A percentile compares a stretch with the other conserved stretches of the same genome.
These are phyloP conservation scores for Discoglossus pictus DNA, from an alignment of 2,797 vertebrate genomes.

Conservation along the genomic window DNA sequence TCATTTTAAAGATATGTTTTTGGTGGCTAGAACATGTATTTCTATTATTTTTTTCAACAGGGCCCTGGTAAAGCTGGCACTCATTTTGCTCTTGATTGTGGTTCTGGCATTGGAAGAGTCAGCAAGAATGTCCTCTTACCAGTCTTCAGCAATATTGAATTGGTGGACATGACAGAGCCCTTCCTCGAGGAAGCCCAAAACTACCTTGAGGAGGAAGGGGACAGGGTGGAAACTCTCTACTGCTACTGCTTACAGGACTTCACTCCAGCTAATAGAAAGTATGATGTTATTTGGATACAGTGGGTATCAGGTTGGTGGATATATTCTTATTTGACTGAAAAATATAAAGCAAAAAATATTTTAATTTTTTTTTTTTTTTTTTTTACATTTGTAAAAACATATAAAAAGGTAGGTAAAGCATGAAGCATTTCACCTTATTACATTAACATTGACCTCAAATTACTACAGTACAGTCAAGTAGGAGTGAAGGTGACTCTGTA, in stretches of 20 bases:
- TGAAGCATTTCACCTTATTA: too few species aligned
- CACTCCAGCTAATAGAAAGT: slow-evolving; percentile 76
- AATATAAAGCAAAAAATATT: neutral
- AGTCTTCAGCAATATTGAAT: slow-evolving; percentile 84
- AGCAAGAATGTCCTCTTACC: slow-evolving; percentile 89
- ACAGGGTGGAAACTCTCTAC: slow-evolving; percentile 86
- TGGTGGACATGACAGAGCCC: slow-evolving; percentile 93
- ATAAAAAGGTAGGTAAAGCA: too few species aligned
- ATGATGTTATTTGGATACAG: slow-evolving; percentile 95
- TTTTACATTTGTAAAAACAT: too few species aligned
- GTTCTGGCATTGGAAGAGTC: slow-evolving; percentile 90
- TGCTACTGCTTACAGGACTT: slow-evolving; percentile 90
- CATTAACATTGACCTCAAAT: too few species aligned
- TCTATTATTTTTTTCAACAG: slow-evolving; percentile 60
- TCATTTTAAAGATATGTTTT: too few species aligned
- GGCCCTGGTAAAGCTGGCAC: slow-evolving; percentile 85
- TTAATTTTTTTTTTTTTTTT: slow-evolving; percentile 29
- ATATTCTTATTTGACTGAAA: neutral
- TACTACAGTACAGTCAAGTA: too few species aligned
- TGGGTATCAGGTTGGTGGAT: slow-evolving; percentile 90
- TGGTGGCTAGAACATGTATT: too few species aligned
- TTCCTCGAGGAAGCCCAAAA: slow-evolving; percentile 88
- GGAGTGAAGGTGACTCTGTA: too few species aligned
- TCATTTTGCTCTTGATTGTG: slow-evolving; percentile 84
- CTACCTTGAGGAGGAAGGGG: slow-evolving; percentile 79